These are phyloP conservation scores for Campoletis raptor DNA, from an alignment of 2,888 invertebrate genomes.

Conservation along the genomic window DNA sequence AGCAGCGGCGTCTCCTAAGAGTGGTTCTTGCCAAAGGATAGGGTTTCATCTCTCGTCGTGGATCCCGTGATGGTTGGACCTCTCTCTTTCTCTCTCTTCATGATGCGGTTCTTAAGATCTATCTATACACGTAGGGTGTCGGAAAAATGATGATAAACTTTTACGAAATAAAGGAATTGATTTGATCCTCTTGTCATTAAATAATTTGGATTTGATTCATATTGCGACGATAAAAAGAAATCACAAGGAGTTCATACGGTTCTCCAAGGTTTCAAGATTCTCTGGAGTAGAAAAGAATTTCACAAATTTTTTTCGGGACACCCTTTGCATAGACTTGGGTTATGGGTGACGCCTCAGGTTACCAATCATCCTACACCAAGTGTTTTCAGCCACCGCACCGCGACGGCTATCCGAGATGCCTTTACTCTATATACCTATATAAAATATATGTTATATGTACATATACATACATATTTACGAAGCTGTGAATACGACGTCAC, in stretches of 20 bases:
- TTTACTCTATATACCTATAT: neutral
- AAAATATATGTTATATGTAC: constrained; percentile 60
- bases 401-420: constrained; percentile 40
- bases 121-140: constrained; percentile 10
- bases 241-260: neutral
- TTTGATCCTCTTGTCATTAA: neutral
- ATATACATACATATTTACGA: neutral
- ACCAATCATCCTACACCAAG: constrained; percentile 79
- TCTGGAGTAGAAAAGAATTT: neutral
- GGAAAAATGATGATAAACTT: neutral
- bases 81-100: constrained; percentile 60
- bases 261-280: neutral
- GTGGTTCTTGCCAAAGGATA: constrained; percentile 75
- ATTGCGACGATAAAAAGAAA: neutral
- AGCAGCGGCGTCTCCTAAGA: constrained; percentile 74
- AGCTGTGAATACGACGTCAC: constrained; percentile 13
- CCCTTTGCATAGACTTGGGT: constrained; percentile 34
- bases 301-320: neutral
- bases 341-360: constrained; percentile 80
- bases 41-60: constrained; percentile 78
- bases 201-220: neutral
- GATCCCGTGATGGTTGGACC: constrained; percentile 67
- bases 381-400: constrained; percentile 76
- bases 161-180: neutral
- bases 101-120: constrained; percentile 26